Conservation (phyloP, 2,888 invertebrate species). For the Drosophila stalkeri region DNA sequence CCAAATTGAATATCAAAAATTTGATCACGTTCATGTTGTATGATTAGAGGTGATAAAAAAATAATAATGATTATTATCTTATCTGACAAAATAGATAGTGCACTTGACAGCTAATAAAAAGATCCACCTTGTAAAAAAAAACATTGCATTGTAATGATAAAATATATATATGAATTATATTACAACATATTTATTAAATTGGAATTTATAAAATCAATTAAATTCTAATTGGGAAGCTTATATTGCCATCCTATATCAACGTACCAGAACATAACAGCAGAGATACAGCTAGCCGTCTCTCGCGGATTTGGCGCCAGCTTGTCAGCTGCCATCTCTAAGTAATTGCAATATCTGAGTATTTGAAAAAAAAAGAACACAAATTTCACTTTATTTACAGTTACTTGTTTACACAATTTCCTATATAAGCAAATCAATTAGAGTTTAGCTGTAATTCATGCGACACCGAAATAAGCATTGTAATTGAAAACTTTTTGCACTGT, state of each 20-base stretch:
- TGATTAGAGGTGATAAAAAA: constrained; percentile 32
- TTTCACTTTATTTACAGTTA: background rate
- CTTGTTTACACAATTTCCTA: background rate
- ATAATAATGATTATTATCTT: constrained; percentile 47
- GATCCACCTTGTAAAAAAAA: constrained; percentile 22
- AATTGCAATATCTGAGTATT: constrained; percentile 3
- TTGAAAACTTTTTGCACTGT: background rate
- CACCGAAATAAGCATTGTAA: background rate
- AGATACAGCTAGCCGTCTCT: constrained; percentile 87
- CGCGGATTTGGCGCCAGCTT: constrained; percentile 87
- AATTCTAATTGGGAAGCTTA: background rate
- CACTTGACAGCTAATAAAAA: constrained; percentile 11
- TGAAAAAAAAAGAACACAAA: background rate
- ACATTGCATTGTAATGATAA: constrained; percentile 6
- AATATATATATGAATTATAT: background rate
- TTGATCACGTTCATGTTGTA: constrained; percentile 13
- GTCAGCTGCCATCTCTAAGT: constrained; percentile 76
- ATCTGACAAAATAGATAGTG: constrained; percentile 43
- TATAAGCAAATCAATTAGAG: background rate
- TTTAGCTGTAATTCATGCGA: background rate
- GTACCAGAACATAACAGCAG: constrained; percentile 88
- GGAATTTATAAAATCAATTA: background rate
- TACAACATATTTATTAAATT: background rate
- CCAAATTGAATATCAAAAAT: constrained; percentile 7
- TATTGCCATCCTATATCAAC: constrained; percentile 28